Evolutionary conservation across 2,113 vertebrate genomes (phyloP), one percentile per base, ranked within the genome.

Genomic region (Chionomys nivalis): DNA sequence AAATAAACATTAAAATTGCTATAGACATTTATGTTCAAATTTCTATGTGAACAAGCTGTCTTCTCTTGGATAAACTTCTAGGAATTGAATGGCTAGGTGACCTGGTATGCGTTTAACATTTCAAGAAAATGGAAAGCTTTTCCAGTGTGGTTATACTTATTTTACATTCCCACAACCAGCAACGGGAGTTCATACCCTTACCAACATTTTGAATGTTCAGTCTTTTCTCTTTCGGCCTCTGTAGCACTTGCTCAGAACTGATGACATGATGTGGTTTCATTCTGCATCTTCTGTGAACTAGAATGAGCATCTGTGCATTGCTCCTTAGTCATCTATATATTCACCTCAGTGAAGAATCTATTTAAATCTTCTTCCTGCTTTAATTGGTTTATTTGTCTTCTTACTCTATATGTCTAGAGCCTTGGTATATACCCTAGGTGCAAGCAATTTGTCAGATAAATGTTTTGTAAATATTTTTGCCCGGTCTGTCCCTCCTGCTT

Each of bases 111-210:
- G 16, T 58, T 90, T 75, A 81, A 75, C n/a, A 63, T 78, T 86
- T 92, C 61, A 42, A 85, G 44, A 90, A 39, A 96, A 21, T 66
- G 12, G 23, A 55, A 76, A 76, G 26, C 24, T 95, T 93, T 88
- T 33, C 42, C 75, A 81, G 66, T 39, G 58, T 90, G 58, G 44
- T 77, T 91, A 26, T n/a, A 55, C 23, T 81, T 49, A 88, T 90
- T 93, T 86, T 47, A 47, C 52, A 44, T 39, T 63, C 26, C 36
- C 33, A 47, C 19, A 39, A 12, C 42, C 39, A 70, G 6, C 24
- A 7, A 47, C 49, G 33, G 75, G 44, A 33, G 4, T 78, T 87
- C 1, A 47, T 39, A 73, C 13, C 10, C 78, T 76, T 78, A 44
- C 17, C 47, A 95, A 79, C 11, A 73, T 33, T 89, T 79, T 55